Evolutionary conservation across 2,888 invertebrate genomes (phyloP).

Genomic region (Adela reaumurella): DNA sequence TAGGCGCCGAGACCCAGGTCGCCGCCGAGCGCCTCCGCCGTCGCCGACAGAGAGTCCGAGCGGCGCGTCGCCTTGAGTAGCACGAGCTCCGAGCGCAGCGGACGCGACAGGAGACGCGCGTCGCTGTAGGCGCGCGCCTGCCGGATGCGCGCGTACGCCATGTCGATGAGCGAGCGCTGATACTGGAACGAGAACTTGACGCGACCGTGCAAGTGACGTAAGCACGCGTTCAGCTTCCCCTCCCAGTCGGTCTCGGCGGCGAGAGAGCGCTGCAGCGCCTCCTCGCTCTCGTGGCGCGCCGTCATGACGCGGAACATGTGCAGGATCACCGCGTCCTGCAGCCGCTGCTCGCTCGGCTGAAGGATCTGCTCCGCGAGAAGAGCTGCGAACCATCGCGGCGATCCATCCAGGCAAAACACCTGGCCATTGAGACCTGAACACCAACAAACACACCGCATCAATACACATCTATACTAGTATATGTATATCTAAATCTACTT

Average conservation of each 20-base stretch:
- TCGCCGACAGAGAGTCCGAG: not conserved
- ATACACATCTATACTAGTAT: no score
- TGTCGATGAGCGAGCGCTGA: slow-evolving; percentile 18
- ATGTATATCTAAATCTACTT: no score
- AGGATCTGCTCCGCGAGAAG: slow-evolving; percentile 12
- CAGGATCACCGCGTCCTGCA: slow-evolving; percentile 22
- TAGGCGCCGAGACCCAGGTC: slow-evolving; percentile 14
- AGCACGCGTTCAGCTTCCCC: slow-evolving; percentile 17
- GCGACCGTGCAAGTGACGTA: slow-evolving; percentile 17
- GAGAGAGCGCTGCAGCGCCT: slow-evolving; percentile 9
- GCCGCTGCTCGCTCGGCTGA: slow-evolving; percentile 14
- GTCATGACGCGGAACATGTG: slow-evolving; percentile 26
- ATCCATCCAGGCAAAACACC: slow-evolving; percentile 26
- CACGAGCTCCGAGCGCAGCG: slow-evolving; percentile 20
- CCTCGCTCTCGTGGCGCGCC: slow-evolving; percentile 8
- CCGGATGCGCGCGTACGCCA: slow-evolving; percentile 16
- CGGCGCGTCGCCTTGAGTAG: slow-evolving; percentile 15
- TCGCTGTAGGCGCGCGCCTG: slow-evolving; percentile 14
- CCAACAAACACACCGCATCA: no score
- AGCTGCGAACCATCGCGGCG: slow-evolving; percentile 20
- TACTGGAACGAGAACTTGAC: slow-evolving; percentile 24
- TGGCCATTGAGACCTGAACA: slow-evolving; percentile 33
- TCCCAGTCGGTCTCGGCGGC: slow-evolving; percentile 12
- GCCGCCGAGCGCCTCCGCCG: not conserved
- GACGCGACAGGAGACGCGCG: slow-evolving; percentile 6